Evolutionary conservation across 2,113 vertebrate genomes (phyloP).

Genomic region (Taurulus bubalis): DNA sequence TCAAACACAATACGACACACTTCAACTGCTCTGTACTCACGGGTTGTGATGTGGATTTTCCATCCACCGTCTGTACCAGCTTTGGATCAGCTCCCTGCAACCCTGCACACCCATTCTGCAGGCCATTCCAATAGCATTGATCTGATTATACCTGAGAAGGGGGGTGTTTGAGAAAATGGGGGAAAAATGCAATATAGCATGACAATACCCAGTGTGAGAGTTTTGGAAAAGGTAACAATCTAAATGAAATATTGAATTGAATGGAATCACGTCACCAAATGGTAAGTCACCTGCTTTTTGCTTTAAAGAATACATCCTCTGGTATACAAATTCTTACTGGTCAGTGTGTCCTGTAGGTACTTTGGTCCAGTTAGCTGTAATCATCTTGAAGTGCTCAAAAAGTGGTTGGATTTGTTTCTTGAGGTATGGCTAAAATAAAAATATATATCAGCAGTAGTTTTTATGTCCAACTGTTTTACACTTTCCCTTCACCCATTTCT

Average conservation of each 20-base stretch:
- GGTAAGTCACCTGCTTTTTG: background rate
- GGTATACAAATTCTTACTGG: slow-evolving; percentile 84
- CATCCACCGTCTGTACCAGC: slow-evolving; percentile 80
- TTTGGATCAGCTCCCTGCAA: slow-evolving; percentile 71
- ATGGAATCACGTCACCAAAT: background rate
- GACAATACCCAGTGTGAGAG: background rate
- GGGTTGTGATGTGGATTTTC: background rate
- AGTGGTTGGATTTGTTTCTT: slow-evolving; percentile 86
- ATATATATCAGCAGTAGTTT: background rate
- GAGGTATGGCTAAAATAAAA: slow-evolving; percentile 85
- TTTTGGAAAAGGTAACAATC: background rate
- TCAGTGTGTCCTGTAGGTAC: slow-evolving; percentile 78
- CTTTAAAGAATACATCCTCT: background rate
- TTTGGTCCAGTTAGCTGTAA: slow-evolving; percentile 73
- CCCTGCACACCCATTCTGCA: slow-evolving; percentile 78
- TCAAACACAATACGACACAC: background rate
- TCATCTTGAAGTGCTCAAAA: slow-evolving; percentile 73
- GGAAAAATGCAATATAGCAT: background rate
- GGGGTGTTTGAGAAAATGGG: background rate
- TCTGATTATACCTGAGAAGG: slow-evolving; percentile 87
- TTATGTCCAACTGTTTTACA: background rate
- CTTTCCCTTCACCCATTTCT: background rate
- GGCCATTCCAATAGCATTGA: slow-evolving; percentile 86
- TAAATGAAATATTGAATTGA: background rate
- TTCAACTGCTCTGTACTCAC: slow-evolving; percentile 80